Percentiles rank a stretch among this genome's conserved stretches.
phyloP scores from a whole-genome alignment of 1,140 invertebrate genomes.

The Radopholus similis region DNA sequence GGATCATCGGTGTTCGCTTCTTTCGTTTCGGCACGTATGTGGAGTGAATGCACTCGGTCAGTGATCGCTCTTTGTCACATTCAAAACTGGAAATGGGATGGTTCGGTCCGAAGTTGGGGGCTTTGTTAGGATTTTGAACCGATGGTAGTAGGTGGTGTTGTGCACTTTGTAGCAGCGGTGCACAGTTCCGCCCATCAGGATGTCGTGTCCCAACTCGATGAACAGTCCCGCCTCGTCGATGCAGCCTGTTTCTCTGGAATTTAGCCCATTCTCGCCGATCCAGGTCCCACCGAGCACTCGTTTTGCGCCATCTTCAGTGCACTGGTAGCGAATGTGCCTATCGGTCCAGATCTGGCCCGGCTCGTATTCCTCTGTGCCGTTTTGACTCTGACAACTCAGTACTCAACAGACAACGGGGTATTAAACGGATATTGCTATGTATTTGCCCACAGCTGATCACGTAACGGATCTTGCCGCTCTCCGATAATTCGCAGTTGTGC shows the following conservation, averaged over 20 bases:
- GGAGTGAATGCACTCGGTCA: not conserved
- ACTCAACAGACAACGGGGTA: conserved; percentile 38
- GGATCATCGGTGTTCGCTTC: too few relatives aligned
- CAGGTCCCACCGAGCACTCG: conserved; percentile 43
- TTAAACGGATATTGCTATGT: not conserved
- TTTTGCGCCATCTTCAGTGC: conserved; percentile 37
- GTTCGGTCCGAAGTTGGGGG: not conserved
- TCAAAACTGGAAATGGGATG: not conserved
- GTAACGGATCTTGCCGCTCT: conserved; percentile 54
- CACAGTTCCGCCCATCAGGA: conserved; percentile 55
- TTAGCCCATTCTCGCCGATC: not conserved
- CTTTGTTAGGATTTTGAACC: conserved; percentile 28
- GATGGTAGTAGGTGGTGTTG: conserved; percentile 56
- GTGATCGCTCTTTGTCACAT: not conserved
- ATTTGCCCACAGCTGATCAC: conserved; percentile 45
- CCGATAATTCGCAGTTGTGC: conserved; percentile 50
- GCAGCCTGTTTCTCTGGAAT: conserved; percentile 39
- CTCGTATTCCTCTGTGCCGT: conserved; percentile 41
- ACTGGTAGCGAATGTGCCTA: conserved; percentile 58
- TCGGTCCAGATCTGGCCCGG: conserved; percentile 58
- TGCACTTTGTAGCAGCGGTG: conserved; percentile 56
- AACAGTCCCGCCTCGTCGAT: conserved; percentile 54
- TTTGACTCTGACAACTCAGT: conserved; percentile 49
- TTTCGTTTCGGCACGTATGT: not conserved
- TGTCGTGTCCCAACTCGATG: conserved; percentile 53